These are phyloP conservation scores for Ridgeia piscesae DNA, from an alignment of 1,140 invertebrate genomes.

Conservation along the genomic window DNA sequence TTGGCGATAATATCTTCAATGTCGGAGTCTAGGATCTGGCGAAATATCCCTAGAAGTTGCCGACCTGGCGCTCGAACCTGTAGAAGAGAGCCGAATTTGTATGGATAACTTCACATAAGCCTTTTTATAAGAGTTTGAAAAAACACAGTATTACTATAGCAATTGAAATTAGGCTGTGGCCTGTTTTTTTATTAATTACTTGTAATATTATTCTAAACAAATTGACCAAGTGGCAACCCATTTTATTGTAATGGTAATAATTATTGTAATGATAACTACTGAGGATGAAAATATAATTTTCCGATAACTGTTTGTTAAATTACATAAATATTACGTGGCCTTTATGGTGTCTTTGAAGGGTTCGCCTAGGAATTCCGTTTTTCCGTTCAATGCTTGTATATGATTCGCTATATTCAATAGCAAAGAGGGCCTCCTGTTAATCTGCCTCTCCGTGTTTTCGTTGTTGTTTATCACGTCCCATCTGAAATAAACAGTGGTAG, in stretches of 20 bases:
- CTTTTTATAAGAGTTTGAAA: not conserved
- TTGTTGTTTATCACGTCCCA: not conserved
- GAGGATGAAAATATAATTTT: too few species aligned
- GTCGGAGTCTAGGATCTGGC: constrained; percentile 2
- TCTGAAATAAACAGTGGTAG: constrained; percentile 5
- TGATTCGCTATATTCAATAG: not conserved
- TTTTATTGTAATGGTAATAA: constrained; percentile 16
- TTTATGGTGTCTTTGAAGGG: not conserved
- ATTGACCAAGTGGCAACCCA: constrained; percentile 9
- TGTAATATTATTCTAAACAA: constrained; percentile 8
- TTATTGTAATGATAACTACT: constrained; percentile 1
- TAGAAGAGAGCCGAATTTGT: not conserved
- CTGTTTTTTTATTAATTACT: constrained; percentile 6
- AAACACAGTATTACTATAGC: not conserved
- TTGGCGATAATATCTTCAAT: constrained; percentile 17
- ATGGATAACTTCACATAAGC: constrained; percentile 12
- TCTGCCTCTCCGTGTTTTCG: constrained; percentile 3
- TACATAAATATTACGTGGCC: constrained; percentile 6
- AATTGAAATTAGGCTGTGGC: constrained; percentile 3
- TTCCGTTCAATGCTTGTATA: too few species aligned
- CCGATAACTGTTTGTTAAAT: not conserved
- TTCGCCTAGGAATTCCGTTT: too few species aligned
- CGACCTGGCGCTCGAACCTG: constrained; percentile 5
- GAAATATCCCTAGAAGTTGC: constrained; percentile 7
- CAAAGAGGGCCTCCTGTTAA: constrained; percentile 12